Conservation (phyloP, 2,888 invertebrate species). For the Watsonalla binaria region DNA sequence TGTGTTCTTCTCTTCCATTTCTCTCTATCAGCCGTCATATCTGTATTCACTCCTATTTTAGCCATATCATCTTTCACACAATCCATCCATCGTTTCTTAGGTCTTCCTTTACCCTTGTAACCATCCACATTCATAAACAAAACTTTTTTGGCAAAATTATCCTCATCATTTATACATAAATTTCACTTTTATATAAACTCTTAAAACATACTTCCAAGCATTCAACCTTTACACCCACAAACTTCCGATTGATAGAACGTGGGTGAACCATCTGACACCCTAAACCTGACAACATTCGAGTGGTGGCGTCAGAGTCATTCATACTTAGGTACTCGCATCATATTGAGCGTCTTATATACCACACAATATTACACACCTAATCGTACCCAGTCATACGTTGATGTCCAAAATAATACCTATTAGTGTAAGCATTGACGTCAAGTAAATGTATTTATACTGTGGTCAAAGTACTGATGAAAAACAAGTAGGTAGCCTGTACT, state of each 20-base stretch:
- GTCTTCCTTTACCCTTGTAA: no score
- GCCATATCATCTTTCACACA: no score
- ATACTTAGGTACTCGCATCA: slow-evolving; percentile 15
- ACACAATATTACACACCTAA: no score
- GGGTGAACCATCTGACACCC: slow-evolving; percentile 48
- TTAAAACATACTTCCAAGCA: slow-evolving; percentile 45
- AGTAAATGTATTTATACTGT: slow-evolving; percentile 1
- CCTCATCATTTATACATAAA: no score
- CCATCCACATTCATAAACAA: no score
- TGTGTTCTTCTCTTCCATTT: no score
- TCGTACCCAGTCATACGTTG: slow-evolving; percentile 12
- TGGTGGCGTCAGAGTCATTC: slow-evolving; percentile 19
- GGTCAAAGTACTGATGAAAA: not conserved
- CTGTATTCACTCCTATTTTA: no score
- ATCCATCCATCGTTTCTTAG: no score
- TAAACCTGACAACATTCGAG: slow-evolving; percentile 46
- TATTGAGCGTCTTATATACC: not conserved
- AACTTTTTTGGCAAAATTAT: no score
- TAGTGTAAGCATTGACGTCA: slow-evolving; percentile 26
- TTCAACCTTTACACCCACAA: slow-evolving; percentile 63
- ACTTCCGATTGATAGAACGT: slow-evolving; percentile 20
- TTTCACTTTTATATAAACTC: no score
- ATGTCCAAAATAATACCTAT: slow-evolving; percentile 29
- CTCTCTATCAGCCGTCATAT: no score
- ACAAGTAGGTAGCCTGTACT: no score